phyloP scores from a whole-genome alignment of 1,140 invertebrate genomes.

The Aradophagus sp. region DNA sequence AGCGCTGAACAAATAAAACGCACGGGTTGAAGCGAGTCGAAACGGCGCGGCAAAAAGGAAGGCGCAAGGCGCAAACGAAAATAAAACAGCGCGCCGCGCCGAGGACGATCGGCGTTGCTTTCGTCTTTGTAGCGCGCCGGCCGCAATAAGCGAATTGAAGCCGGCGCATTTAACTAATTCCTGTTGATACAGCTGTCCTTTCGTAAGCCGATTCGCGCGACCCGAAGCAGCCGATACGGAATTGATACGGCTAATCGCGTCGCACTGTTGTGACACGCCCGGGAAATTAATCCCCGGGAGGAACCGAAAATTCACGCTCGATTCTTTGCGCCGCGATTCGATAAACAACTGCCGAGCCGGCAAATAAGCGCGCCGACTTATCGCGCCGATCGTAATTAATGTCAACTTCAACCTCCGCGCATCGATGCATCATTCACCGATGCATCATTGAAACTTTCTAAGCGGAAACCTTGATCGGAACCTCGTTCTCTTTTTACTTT shows the following conservation, averaged over 20 bases:
- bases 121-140: constrained; percentile 50
- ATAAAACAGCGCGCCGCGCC: constrained; percentile 52
- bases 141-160: constrained; percentile 58
- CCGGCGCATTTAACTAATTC: constrained; percentile 64
- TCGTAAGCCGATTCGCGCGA: constrained; percentile 54
- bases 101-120: constrained; percentile 56
- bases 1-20: constrained; percentile 57
- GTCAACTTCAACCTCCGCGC: no score
- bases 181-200: constrained; percentile 70
- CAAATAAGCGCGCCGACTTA: no score
- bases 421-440: no score
- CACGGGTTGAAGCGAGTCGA: constrained; percentile 50
- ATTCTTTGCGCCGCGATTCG: no score
- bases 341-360: no score
- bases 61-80: constrained; percentile 51
- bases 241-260: constrained; percentile 39
- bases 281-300: constrained; percentile 20
- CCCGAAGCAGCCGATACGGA: constrained; percentile 30
- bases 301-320: not conserved
- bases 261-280: constrained; percentile 29
- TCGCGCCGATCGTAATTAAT: no score
- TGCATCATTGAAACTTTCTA: no score
- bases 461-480: no score
- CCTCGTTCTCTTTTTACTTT: not conserved
- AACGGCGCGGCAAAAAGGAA: constrained; percentile 40